Conservation (phyloP, 2,888 invertebrate genomes). For the Epinotia brunnichana region DNA sequence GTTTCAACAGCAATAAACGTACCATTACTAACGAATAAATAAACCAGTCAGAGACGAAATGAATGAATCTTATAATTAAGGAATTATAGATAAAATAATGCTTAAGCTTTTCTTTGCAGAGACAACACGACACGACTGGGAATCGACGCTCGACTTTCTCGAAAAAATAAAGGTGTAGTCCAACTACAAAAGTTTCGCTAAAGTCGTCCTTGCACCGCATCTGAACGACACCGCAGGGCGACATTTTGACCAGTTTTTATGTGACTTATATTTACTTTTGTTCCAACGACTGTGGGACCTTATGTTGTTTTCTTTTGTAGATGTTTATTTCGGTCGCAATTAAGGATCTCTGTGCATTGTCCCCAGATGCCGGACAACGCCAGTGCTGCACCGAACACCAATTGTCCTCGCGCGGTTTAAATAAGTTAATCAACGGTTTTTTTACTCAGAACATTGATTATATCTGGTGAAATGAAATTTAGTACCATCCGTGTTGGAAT, state of each 20-base stretch:
- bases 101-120: background rate
- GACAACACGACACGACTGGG: conserved; percentile 12
- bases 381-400: conserved; percentile 19
- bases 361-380: conserved; percentile 32
- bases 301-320: conserved; percentile 40
- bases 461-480: background rate
- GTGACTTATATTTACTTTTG: conserved; percentile 58
- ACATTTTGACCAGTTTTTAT: conserved; percentile 58
- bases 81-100: background rate
- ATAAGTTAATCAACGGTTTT: conserved; percentile 32
- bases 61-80: too few species aligned
- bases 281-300: conserved; percentile 48
- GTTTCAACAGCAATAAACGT: background rate
- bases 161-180: conserved; percentile 52
- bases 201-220: conserved; percentile 56
- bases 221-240: conserved; percentile 66
- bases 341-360: conserved; percentile 37
- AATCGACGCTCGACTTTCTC: conserved; percentile 21
- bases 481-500: too few species aligned
- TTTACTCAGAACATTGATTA: conserved; percentile 20
- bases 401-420: conserved; percentile 25
- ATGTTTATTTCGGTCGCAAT: conserved; percentile 40
- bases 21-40: background rate
- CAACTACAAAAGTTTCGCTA: conserved; percentile 52
- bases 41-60: too few species aligned